These are phyloP conservation scores for Betta splendens DNA, from an alignment of 2,797 vertebrate species.

Conservation along the genomic window DNA sequence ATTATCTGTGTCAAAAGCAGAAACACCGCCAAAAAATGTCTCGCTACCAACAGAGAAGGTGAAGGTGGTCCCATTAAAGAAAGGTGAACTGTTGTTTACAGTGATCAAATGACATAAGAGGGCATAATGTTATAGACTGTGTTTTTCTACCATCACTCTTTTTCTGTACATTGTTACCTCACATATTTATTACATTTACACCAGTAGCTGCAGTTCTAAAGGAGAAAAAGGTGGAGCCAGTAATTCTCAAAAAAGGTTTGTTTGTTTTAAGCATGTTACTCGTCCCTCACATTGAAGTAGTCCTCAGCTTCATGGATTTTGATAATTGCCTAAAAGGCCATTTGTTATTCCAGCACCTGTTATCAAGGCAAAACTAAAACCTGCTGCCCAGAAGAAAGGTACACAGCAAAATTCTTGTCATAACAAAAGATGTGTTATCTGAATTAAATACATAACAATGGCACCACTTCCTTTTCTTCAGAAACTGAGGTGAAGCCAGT, in stretches of 20 bases:
- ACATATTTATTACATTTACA: conserved; percentile 1
- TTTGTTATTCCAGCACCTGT: conserved; percentile 39
- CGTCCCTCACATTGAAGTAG: too few relatives aligned
- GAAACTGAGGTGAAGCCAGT: conserved; percentile 41
- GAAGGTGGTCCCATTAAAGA: conserved; percentile 58
- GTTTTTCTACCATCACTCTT: not conserved
- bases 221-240: conserved; percentile 48
- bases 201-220: conserved; percentile 36
- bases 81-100: too few relatives aligned
- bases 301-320: not conserved
- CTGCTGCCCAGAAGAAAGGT: conserved; percentile 55
- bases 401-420: conserved; percentile 4
- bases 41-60: conserved; percentile 59
- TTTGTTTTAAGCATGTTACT: not conserved
- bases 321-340: not conserved
- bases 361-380: conserved; percentile 28
- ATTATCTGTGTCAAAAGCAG: conserved; percentile 32
- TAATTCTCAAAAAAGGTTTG: conserved; percentile 52
- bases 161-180: not conserved
- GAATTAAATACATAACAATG: too few relatives aligned
- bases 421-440: too few relatives aligned
- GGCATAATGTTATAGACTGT: too few relatives aligned
- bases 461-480: conserved; percentile 14
- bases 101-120: too few relatives aligned
- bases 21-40: conserved; percentile 50